Conservation (phyloP, 2,888 invertebrate species). For the Apomyelois bistriatella region DNA sequence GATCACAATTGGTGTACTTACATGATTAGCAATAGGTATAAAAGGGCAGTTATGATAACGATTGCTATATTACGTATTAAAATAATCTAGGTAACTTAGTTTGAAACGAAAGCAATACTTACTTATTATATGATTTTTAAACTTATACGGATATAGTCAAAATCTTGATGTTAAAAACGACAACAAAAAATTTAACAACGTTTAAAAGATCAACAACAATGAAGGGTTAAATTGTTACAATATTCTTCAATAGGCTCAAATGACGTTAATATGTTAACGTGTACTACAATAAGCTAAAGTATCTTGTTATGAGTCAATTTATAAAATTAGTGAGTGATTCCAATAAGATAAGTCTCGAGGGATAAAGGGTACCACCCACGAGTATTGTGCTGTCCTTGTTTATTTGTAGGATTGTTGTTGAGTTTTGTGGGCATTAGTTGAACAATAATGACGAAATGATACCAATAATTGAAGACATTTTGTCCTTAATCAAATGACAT, state of each 20-base stretch:
- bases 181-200: neutral
- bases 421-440: slow-evolving; percentile 1
- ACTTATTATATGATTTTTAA: too few species aligned
- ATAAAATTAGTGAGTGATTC: slow-evolving; percentile 34
- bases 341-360: slow-evolving; percentile 38
- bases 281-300: slow-evolving; percentile 35
- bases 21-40: too few species aligned
- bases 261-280: slow-evolving; percentile 34
- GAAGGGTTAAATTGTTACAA: slow-evolving; percentile 22
- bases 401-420: slow-evolving; percentile 17
- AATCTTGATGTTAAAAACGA: neutral
- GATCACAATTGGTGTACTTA: too few species aligned
- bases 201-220: slow-evolving; percentile 11
- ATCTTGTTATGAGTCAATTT: slow-evolving; percentile 40
- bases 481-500: neutral
- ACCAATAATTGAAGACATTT: neutral
- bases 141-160: too few species aligned
- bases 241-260: slow-evolving; percentile 32
- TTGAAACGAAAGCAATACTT: too few species aligned
- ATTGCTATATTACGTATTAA: too few species aligned
- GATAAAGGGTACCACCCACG: slow-evolving; percentile 29
- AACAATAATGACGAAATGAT: neutral
- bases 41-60: too few species aligned
- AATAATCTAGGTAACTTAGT: too few species aligned
- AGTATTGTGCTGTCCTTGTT: slow-evolving; percentile 17